Conservation (phyloP, 2,113 vertebrate species). For the Empidonax alnorum region DNA sequence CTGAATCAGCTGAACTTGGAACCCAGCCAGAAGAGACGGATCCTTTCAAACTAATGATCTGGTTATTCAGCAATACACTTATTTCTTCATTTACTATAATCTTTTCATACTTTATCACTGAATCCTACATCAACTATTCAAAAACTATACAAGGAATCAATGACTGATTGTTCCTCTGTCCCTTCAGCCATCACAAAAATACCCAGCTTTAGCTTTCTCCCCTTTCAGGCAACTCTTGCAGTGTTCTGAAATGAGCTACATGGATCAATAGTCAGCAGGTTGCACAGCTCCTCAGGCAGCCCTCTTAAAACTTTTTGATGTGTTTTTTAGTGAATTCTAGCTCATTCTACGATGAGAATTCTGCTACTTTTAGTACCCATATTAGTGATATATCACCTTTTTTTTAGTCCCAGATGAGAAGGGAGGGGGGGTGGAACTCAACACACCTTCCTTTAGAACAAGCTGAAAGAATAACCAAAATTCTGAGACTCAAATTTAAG, state of each 20-base stretch:
- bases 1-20: neutral
- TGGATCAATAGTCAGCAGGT: neutral
- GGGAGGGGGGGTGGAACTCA: accelerated
- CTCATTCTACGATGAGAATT: neutral
- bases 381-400: neutral
- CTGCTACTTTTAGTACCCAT: neutral
- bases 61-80: neutral
- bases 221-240: neutral
- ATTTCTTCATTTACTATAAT: neutral
- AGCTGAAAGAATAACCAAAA: neutral
- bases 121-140: neutral
- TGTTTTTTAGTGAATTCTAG: neutral
- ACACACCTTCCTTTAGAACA: neutral
- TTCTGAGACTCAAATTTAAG: neutral
- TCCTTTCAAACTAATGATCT: neutral
- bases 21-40: neutral
- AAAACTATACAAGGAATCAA: neutral
- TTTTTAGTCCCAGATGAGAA: neutral
- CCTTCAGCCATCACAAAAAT: neutral
- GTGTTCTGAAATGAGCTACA: neutral
- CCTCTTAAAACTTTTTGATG: neutral
- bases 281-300: neutral
- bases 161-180: neutral
- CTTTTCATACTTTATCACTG: neutral
- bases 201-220: neutral